These are phyloP conservation scores for Sitobion miscanthi DNA, from an alignment of 1,140 invertebrate species.

Conservation along the genomic window DNA sequence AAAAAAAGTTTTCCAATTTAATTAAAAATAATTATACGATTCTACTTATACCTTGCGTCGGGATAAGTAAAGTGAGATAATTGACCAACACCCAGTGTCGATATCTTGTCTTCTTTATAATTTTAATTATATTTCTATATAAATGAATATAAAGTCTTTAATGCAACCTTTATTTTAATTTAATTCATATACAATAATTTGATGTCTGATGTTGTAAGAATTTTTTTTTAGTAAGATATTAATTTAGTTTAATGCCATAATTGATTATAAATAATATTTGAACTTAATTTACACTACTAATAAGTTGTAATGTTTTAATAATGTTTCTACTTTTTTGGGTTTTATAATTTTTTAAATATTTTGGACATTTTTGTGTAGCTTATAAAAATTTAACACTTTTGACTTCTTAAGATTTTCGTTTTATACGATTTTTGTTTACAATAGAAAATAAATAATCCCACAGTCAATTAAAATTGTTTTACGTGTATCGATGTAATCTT, in stretches of 20 bases:
- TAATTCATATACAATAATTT: not conserved
- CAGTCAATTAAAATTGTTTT: not conserved
- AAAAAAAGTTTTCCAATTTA: not conserved
- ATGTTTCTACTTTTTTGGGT: not conserved
- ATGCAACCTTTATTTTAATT: not conserved
- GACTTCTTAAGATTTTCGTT: not conserved
- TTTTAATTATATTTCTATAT: not conserved
- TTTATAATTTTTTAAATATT: not conserved
- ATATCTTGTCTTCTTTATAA: not conserved
- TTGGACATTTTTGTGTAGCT: not conserved
- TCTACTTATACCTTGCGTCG: not conserved
- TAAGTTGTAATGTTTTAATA: too few relatives aligned
- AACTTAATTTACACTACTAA: not conserved
- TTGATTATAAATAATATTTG: not conserved
- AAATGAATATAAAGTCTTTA: not conserved
- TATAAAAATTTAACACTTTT: not conserved
- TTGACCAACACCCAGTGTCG: not conserved
- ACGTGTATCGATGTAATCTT: not conserved
- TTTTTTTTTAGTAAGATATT: not conserved
- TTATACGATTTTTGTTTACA: too few relatives aligned
- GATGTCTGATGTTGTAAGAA: not conserved
- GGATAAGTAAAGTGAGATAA: not conserved
- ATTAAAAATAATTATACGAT: not conserved
- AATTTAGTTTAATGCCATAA: not conserved
- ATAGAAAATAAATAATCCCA: too few relatives aligned